Conservation (phyloP, 2,113 vertebrate species). For the Anolis sagrei region DNA sequence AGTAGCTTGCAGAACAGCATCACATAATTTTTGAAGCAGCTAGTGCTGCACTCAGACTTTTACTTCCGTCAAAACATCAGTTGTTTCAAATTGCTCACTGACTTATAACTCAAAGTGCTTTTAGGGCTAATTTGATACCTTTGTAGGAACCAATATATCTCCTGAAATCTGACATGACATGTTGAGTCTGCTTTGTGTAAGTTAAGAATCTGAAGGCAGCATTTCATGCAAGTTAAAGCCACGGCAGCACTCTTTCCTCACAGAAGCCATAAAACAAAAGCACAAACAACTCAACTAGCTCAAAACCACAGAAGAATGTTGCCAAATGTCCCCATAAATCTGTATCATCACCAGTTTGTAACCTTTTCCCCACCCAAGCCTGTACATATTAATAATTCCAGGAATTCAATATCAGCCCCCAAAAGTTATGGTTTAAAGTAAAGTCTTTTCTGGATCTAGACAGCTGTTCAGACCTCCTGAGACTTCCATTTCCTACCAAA, state of each 20-base stretch:
- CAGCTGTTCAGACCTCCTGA: too few relatives aligned
- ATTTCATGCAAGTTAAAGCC: constrained; percentile 36
- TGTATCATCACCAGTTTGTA: neutral
- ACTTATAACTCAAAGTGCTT: constrained; percentile 58
- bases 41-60: constrained; percentile 18
- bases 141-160: constrained; percentile 39
- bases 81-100: constrained; percentile 64
- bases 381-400: neutral
- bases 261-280: constrained; percentile 34
- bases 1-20: constrained; percentile 45
- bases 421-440: neutral
- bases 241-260: constrained; percentile 42
- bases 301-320: constrained; percentile 24
- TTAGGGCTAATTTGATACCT: constrained; percentile 56
- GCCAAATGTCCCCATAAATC: neutral
- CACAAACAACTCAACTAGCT: constrained; percentile 13
- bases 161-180: constrained; percentile 42
- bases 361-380: neutral
- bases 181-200: constrained; percentile 35
- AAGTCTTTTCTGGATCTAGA: too few relatives aligned
- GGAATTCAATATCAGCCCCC: neutral
- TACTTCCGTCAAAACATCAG: constrained; percentile 57
- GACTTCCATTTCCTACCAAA: too few relatives aligned
- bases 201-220: constrained; percentile 55
- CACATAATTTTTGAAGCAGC: constrained; percentile 35